Evolutionary conservation across 2,113 vertebrate genomes (phyloP).

Genomic region (Pachypanchax playfairii): DNA sequence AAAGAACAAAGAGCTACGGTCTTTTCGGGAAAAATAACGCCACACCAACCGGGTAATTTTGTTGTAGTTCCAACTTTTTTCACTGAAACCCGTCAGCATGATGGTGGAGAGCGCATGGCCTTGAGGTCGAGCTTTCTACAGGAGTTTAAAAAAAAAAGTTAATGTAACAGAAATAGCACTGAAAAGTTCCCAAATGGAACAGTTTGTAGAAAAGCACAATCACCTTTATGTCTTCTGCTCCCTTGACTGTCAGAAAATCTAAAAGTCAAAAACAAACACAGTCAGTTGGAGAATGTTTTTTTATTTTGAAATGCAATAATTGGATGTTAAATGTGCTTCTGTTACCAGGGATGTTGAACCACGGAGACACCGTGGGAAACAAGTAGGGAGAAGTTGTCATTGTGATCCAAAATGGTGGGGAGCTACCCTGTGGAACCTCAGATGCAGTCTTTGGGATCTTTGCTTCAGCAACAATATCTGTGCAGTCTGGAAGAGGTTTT

Average conservation of each 20-base stretch:
- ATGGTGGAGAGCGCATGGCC: background rate
- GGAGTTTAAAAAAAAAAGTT: background rate
- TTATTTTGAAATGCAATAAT: background rate
- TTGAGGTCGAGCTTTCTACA: background rate
- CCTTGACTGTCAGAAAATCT: constrained; percentile 23
- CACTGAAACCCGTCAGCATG: constrained; percentile 48
- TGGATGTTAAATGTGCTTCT: too few relatives aligned
- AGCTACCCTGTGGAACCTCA: background rate
- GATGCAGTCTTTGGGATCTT: rapidly evolving
- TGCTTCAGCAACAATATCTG: rapidly evolving
- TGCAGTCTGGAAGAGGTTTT: constrained; percentile 1
- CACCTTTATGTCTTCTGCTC: constrained; percentile 1
- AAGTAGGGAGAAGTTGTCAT: constrained; percentile 24
- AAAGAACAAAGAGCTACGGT: background rate
- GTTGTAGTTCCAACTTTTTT: background rate
- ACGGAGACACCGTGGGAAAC: constrained; percentile 30
- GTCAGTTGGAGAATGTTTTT: background rate
- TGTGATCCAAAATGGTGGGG: constrained; percentile 35
- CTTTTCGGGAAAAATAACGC: background rate
- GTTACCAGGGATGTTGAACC: constrained; percentile 60
- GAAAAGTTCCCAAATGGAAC: too few relatives aligned
- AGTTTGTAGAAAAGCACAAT: background rate
- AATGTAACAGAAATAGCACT: too few relatives aligned
- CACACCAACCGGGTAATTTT: constrained; percentile 1
- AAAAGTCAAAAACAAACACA: background rate